A percentile compares a stretch with the other conserved stretches of the same genome.
Conservation (phyloP, 2,797 vertebrate species). For the Danionella dracula region DNA sequence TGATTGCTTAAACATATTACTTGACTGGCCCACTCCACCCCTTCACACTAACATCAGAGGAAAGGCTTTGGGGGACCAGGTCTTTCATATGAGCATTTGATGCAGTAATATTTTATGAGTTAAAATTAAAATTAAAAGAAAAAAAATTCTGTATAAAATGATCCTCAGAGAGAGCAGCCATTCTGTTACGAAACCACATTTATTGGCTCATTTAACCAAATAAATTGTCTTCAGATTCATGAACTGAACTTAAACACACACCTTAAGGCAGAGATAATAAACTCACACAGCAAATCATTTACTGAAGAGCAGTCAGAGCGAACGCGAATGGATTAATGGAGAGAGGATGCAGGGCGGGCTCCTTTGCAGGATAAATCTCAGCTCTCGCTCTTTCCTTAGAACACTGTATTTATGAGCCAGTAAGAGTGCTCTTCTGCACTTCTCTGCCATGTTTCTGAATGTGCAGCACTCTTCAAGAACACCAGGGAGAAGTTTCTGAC, state of each 20-base stretch:
- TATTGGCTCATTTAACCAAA: no score
- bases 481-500: neutral
- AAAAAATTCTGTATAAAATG: no score
- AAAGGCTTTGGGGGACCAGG: no score
- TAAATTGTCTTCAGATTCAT: neutral
- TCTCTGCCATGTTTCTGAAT: neutral
- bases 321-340: slow-evolving; percentile 67
- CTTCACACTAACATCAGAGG: no score
- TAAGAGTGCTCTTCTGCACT: slow-evolving; percentile 51
- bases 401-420: slow-evolving; percentile 75
- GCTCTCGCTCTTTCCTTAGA: slow-evolving; percentile 61
- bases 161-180: neutral
- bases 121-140: slow-evolving; percentile 12
- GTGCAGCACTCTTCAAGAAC: neutral
- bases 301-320: slow-evolving; percentile 54
- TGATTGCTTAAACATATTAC: no score
- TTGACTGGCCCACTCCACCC: no score
- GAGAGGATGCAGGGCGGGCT: slow-evolving; percentile 64
- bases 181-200: neutral
- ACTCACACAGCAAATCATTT: slow-evolving; percentile 63
- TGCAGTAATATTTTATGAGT: no score
- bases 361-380: slow-evolving; percentile 73
- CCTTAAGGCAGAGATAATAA: slow-evolving; percentile 70
- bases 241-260: slow-evolving; percentile 48
- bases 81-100: no score